Conservation (phyloP, 2,113 vertebrate species). For the Motacilla tschutschensis region DNA sequence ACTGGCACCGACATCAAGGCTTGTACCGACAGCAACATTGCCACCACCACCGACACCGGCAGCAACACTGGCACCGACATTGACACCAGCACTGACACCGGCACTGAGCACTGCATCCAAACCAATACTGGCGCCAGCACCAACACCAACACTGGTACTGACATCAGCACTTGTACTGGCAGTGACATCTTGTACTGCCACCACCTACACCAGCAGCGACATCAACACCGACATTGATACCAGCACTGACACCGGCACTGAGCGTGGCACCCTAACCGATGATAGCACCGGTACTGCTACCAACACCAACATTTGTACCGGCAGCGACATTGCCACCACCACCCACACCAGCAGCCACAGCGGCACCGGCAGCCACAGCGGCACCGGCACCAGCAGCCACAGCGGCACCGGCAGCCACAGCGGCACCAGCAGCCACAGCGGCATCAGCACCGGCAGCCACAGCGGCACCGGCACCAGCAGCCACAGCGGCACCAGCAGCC, state of each 20-base stretch:
- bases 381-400: too few species aligned
- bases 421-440: background rate
- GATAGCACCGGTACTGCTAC: too few species aligned
- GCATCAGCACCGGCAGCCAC: too few species aligned
- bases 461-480: background rate
- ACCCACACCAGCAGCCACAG: too few species aligned
- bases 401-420: too few species aligned
- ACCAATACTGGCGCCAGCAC: background rate
- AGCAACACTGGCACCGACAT: background rate
- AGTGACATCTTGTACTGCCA: background rate
- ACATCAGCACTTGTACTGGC: background rate
- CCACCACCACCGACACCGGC: too few species aligned
- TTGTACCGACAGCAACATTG: too few species aligned
- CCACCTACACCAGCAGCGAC: background rate
- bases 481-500: too few species aligned
- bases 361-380: too few species aligned
- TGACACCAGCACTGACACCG: background rate
- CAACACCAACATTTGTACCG: too few species aligned
- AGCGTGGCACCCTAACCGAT: background rate
- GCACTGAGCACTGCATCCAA: too few species aligned
- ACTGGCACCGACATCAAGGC: too few species aligned
- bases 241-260: background rate
- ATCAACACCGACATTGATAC: rapidly evolving
- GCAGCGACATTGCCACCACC: background rate
- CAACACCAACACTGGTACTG: rapidly evolving